phyloP scores from a whole-genome alignment of 2,888 invertebrate genomes.

The Scaptomyza reducta region DNA sequence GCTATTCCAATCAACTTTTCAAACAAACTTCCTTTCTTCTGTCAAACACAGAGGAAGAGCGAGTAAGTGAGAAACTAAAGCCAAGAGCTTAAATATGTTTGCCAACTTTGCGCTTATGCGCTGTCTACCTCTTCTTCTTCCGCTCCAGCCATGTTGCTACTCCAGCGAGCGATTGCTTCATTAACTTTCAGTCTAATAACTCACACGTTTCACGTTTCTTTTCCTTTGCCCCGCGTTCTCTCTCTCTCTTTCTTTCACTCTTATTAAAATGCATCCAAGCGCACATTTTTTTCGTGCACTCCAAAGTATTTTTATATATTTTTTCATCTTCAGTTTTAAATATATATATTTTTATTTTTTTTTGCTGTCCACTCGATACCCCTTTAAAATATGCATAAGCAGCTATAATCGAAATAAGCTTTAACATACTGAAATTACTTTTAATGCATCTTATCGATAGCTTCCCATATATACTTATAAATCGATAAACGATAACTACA shows the following conservation, averaged over 20 bases:
- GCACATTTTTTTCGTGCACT: conserved; percentile 35
- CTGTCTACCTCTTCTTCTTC: conserved; percentile 1
- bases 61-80: conserved; percentile 7
- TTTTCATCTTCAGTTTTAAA: no score
- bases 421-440: no score
- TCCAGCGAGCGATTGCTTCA: conserved; percentile 36
- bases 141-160: neutral
- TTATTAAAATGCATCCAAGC: conserved; percentile 52
- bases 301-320: conserved; percentile 1
- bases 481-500: no score
- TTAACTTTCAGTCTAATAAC: conserved; percentile 47
- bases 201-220: conserved; percentile 37
- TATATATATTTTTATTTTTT: no score
- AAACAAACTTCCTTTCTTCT: conserved; percentile 34
- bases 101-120: conserved; percentile 37
- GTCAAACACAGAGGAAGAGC: neutral
- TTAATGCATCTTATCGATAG: neutral
- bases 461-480: no score
- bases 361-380: no score
- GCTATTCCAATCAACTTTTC: conserved; percentile 51
- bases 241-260: neutral
- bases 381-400: no score
- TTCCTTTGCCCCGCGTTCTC: neutral
- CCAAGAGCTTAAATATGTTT: conserved; percentile 45
- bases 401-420: no score